These are phyloP conservation scores for Drosophila rubida DNA, from an alignment of 2,888 invertebrate genomes.

Conservation along the genomic window DNA sequence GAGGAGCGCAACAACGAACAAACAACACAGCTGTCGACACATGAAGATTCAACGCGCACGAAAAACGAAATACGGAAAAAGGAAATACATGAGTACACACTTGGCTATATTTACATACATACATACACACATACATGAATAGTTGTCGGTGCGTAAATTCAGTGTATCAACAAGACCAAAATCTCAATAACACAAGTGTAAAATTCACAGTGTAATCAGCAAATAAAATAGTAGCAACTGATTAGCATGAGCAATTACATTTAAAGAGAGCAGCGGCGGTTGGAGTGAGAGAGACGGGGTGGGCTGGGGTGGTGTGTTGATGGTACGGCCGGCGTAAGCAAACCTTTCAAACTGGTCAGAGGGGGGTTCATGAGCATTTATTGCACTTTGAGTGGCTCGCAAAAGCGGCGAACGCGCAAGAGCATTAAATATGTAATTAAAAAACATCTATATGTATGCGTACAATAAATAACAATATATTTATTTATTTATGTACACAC, in stretches of 20 bases:
- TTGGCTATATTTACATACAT: background rate
- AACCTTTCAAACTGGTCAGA: constrained; percentile 41
- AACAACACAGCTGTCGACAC: constrained; percentile 1
- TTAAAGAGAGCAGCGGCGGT: constrained; percentile 23
- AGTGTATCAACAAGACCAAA: constrained; percentile 25
- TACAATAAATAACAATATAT: constrained; percentile 9
- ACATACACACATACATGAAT: constrained; percentile 1
- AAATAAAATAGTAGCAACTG: constrained; percentile 33
- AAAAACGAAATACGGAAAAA: constrained; percentile 30
- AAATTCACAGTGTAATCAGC: constrained; percentile 30
- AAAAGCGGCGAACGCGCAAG: constrained; percentile 53
- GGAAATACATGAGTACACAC: constrained; percentile 42
- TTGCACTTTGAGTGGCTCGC: constrained; percentile 68
- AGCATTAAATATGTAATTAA: constrained; percentile 57
- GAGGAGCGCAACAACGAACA: background rate
- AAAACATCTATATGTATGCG: constrained; percentile 24
- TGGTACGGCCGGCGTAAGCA: constrained; percentile 1
- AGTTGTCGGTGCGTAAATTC: background rate
- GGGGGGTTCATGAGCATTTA: constrained; percentile 72
- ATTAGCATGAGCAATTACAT: constrained; percentile 40
- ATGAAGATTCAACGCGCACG: constrained; percentile 20
- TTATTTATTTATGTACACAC: background rate
- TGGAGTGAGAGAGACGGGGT: too few relatives aligned
- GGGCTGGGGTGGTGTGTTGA: too few relatives aligned
- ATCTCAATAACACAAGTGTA: constrained; percentile 20